phyloP scores from a whole-genome alignment of 2,888 invertebrate genomes.

The Amiota communis region DNA sequence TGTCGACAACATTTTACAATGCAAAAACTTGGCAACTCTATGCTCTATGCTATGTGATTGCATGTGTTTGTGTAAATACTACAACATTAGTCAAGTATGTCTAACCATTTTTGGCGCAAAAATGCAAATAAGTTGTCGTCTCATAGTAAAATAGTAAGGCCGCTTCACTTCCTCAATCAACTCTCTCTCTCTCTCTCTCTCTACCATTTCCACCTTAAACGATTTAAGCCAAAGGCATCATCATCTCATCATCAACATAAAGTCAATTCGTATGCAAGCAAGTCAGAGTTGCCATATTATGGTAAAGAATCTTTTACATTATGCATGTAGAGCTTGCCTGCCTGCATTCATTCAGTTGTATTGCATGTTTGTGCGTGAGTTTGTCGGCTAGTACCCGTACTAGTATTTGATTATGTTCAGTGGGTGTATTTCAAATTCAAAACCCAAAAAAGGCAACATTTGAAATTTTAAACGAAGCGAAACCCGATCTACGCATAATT shows the following conservation, averaged over 20 bases:
- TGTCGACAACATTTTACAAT: not conserved
- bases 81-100: slow-evolving; percentile 60
- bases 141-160: not conserved
- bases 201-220: not conserved
- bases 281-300: slow-evolving; percentile 18
- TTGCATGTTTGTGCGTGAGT: slow-evolving; percentile 43
- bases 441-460: slow-evolving; percentile 38
- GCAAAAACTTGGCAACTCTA: slow-evolving; percentile 23
- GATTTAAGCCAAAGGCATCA: slow-evolving; percentile 5
- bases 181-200: no score
- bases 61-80: not conserved
- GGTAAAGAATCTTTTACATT: slow-evolving; percentile 42
- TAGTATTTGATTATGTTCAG: slow-evolving; percentile 16
- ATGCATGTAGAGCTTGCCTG: slow-evolving; percentile 50
- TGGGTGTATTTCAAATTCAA: slow-evolving; percentile 22
- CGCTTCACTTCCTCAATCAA: not conserved
- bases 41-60: not conserved
- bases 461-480: slow-evolving; percentile 49
- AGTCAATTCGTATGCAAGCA: slow-evolving; percentile 4
- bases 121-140: slow-evolving; percentile 55
- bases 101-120: slow-evolving; percentile 51
- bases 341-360: slow-evolving; percentile 42
- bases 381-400: slow-evolving; percentile 24
- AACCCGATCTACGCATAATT: slow-evolving; percentile 50
- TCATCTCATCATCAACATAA: not conserved